Conservation (phyloP, 2,888 invertebrate genomes). For the Callinectes sapidus region DNA sequence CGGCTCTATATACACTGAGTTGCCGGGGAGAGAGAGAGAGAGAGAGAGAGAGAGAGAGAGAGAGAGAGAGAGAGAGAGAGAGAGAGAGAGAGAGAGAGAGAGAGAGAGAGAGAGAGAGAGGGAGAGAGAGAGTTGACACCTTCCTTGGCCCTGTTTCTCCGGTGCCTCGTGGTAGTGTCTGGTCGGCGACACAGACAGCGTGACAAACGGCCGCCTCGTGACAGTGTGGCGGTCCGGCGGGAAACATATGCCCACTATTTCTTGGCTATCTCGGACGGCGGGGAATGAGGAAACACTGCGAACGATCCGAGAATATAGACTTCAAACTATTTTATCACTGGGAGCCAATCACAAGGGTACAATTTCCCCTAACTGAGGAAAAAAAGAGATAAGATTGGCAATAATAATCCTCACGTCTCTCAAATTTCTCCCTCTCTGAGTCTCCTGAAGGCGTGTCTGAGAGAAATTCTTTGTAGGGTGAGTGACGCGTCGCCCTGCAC, state of each 20-base stretch:
- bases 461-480: neutral
- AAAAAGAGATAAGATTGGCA: neutral
- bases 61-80: conserved; percentile 1
- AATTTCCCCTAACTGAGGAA: neutral
- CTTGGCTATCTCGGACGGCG: neutral
- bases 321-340: neutral
- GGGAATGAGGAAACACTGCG: neutral
- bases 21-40: neutral
- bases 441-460: neutral
- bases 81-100: conserved; percentile 1
- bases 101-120: neutral
- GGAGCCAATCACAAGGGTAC: neutral
- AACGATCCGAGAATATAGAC: neutral
- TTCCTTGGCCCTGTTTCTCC: neutral
- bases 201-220: neutral
- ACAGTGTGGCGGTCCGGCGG: neutral
- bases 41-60: conserved; percentile 1
- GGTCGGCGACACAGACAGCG: neutral
- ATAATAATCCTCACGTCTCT: neutral
- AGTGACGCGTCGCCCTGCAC: neutral
- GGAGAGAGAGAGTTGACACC: neutral
- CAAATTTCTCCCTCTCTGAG: neutral
- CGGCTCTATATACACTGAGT: neutral
- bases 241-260: neutral
- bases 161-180: neutral